Conservation (phyloP, 2,888 invertebrate species). For the Coremacera marginata region DNA sequence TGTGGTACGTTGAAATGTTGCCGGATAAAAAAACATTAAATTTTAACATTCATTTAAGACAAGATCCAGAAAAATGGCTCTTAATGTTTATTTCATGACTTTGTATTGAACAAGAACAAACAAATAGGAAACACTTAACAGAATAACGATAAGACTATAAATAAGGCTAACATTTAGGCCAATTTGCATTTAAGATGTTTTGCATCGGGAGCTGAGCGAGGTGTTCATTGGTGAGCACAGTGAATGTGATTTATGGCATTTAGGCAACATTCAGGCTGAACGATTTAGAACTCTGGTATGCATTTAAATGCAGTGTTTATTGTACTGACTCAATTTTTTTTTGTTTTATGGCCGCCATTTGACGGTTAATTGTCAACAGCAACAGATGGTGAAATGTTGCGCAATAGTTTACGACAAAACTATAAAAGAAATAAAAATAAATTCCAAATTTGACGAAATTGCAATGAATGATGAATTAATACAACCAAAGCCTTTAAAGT, state of each 20-base stretch:
- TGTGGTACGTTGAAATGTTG: background rate
- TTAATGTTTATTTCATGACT: slow-evolving; percentile 12
- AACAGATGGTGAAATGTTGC: too few relatives aligned
- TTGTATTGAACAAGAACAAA: background rate
- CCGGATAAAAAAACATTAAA: slow-evolving; percentile 1
- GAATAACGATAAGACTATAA: slow-evolving; percentile 16
- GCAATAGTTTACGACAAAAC: too few relatives aligned
- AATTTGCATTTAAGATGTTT: slow-evolving; percentile 6
- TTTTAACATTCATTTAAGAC: background rate
- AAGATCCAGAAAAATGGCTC: background rate
- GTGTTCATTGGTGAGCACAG: background rate
- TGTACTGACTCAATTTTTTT: too few relatives aligned
- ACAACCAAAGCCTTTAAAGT: too few relatives aligned
- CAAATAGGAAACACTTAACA: background rate
- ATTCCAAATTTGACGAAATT: too few relatives aligned
- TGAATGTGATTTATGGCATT: background rate
- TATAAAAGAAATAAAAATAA: too few relatives aligned
- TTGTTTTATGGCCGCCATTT: too few relatives aligned
- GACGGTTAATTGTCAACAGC: too few relatives aligned
- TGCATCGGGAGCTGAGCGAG: background rate
- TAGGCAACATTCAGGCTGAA: background rate
- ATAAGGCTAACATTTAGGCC: slow-evolving; percentile 2
- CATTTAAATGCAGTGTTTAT: background rate
- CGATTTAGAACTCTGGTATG: background rate
- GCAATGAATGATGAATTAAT: too few relatives aligned